A percentile compares a stretch with the other conserved stretches of the same genome.
These are phyloP conservation scores for Panonychus citri DNA, from an alignment of 1,140 invertebrate species.

Conservation along the genomic window DNA sequence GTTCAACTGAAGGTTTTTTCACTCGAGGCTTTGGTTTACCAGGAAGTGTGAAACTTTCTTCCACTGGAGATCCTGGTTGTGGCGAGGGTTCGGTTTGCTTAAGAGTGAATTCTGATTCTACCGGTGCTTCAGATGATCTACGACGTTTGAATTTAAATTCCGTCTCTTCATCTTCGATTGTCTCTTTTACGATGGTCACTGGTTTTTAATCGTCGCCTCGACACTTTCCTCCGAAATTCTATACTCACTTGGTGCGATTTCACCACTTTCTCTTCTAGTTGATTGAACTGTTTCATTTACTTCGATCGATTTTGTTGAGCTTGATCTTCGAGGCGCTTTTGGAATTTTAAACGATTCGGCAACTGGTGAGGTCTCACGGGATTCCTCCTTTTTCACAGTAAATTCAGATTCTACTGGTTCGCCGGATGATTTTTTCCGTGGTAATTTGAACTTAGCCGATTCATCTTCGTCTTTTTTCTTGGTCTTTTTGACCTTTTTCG, in stretches of 20 bases:
- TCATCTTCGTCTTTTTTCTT: conserved; percentile 9
- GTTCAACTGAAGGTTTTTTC: not conserved
- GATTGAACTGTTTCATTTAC: conserved; percentile 1
- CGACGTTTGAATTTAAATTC: not conserved
- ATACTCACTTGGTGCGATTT: conserved; percentile 1
- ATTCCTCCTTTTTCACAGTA: not conserved
- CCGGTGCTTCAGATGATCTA: not conserved
- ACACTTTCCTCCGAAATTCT: not conserved
- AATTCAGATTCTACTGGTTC: not conserved
- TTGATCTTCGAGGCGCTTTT: not conserved
- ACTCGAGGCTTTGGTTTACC: not conserved
- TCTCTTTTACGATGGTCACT: conserved; percentile 8
- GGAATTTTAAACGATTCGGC: not conserved
- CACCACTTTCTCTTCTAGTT: not conserved
- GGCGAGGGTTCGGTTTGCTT: conserved; percentile 26
- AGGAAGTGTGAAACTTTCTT: conserved; percentile 34
- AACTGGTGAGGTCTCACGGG: conserved; percentile 4
- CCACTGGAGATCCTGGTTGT: conserved; percentile 30
- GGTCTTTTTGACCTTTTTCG: not conserved
- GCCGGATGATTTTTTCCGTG: not conserved
- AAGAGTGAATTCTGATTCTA: conserved; percentile 10
- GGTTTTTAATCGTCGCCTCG: not conserved
- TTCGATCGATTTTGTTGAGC: not conserved
- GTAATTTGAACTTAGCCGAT: conserved; percentile 1
- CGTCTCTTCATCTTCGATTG: conserved; percentile 6